Evolutionary conservation across 2,113 vertebrate species (phyloP), one percentile per base, ranked within the genome.

Genomic region (Notechis scutatus): DNA sequence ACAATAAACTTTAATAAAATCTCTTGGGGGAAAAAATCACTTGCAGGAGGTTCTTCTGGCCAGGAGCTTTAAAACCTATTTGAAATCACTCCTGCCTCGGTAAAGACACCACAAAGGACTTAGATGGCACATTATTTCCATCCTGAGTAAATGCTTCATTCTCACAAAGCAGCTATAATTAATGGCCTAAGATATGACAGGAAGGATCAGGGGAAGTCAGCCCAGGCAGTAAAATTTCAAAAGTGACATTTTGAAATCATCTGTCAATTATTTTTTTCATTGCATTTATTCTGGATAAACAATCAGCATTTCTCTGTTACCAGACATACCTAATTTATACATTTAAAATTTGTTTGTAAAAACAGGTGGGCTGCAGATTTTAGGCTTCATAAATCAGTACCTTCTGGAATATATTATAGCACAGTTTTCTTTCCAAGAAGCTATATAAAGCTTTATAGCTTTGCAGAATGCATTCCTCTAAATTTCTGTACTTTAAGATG

Each of bases 341-440:
- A 89, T 50, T 86, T 61, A 57, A n/a, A 47, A 85, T n/a, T 59
- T 86, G 39, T n/a, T 92, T 87, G 9, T 54, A 5, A 91, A 90
- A 94, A 0, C 1, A 89, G 1, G 34, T 45, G 81, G 59, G 55
- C 34, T 4, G 7, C 91, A 85, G 3, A 18, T 18, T 59, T 69
- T 55, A 59, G 34, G 34, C 18, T 55, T 34, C 86, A 39, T 47
- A 20, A 6, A 95, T 11, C 92, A 81, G 90, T 91, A 54, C 6
- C 4, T 0, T 96, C 95, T 92, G 39, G 9, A 92, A 23, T 4
- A 39, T 81, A 88, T 87, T 7, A 50, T 14, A 7, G 86, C 39
- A 47, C 0, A 91, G 52, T 18, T 74, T 85, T 88, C 91, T 95
- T 93, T 94, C 55, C 5, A 24, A 52, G 87, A 81, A 90, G 55